Conservation (phyloP, 2,888 invertebrate species). For the Ophraella communa region DNA sequence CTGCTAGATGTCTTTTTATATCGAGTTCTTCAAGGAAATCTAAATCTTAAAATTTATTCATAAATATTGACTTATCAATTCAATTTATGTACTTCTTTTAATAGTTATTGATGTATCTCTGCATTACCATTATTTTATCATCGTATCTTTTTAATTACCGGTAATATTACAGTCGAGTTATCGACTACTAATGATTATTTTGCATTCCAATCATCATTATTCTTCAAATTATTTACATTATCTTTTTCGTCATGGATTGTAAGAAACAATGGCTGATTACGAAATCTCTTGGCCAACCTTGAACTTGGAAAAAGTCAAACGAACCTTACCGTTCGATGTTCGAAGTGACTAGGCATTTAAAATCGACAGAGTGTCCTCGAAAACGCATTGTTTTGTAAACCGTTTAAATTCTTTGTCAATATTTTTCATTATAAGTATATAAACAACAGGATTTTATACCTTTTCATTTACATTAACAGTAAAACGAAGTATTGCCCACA, state of each 20-base stretch:
- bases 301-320: slow-evolving; percentile 8
- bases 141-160: background rate
- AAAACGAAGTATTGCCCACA: no score
- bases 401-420: no score
- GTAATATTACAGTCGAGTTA: background rate
- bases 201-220: background rate
- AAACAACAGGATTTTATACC: no score
- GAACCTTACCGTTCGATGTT: background rate
- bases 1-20: no score
- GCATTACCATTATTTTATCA: background rate
- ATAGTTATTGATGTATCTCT: no score
- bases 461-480: no score
- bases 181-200: background rate
- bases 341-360: no score
- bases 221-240: background rate
- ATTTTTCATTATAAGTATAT: no score
- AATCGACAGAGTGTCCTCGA: background rate
- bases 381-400: background rate
- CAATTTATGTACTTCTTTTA: no score
- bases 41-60: no score
- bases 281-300: background rate
- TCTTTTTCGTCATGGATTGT: background rate
- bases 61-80: no score
- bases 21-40: no score
- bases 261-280: background rate